Base-by-base conservation (phyloP, 53 echinoderm and acorn worm species). In the Astropecten irregularis region DNA sequence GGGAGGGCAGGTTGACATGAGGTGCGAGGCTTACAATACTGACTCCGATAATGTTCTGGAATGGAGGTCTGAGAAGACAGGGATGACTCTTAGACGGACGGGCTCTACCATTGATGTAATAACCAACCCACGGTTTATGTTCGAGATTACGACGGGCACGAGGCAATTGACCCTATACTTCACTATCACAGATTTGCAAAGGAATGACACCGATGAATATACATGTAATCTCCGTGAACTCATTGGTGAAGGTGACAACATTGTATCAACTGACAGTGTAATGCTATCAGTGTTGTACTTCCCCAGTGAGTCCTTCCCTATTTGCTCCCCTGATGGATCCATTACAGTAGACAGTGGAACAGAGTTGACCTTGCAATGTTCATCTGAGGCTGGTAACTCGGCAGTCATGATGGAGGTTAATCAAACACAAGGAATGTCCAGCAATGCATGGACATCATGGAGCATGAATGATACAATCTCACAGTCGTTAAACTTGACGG, bases 1-100 rank as follows among this genome's bases (percentile, higher is more conserved):
- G 71, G 71, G 71, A n/a, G 71, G 32, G 50, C 31, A 13, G 26
- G 71, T 71, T 50, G 10, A 71, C 3, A 49, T 71, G 71, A 71
- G 50, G 50, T 71, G 71, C 16, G 71, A 50, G 8, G 71, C 71
- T 62, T n/a, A 44, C 18, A 58, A 77, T 28, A 42, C 60, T 2
- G 31, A 59, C 1, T 15, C 15, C 1, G 46, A 46, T n/a, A 44
- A 77, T 29, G 30, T 31, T 29, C 59, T 77, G 61, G 47, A 15
- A 30, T 77, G 59, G 73, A 36, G 23, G 55, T 32, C 56, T 23
- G 19, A 16, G 6, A 11, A 40, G 0, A 26, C 40, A 36, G 10
- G 0, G 3, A 23, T 2, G 0, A 55, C 56, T 0, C 27, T 54
- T 0, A 74, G 55, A 27, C 39, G 23, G 40, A 25, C 25, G 11